These are phyloP conservation scores for Steinernema feltiae DNA, from an alignment of 1,140 invertebrate species.

Conservation along the genomic window DNA sequence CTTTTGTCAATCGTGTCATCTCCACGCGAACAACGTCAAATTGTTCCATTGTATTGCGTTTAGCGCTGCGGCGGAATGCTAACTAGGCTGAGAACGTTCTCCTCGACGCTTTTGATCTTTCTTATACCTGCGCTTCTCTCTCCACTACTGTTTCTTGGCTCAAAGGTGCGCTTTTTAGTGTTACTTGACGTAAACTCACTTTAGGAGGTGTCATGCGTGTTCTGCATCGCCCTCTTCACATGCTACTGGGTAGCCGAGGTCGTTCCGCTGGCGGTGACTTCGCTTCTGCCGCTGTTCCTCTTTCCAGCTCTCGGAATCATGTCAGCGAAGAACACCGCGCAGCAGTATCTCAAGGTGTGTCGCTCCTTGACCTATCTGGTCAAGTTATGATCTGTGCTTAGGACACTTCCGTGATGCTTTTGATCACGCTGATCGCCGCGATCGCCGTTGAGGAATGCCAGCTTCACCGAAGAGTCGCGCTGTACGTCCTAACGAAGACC, in stretches of 20 bases:
- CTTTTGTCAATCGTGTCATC: no score
- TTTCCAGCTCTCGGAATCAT: constrained; percentile 57
- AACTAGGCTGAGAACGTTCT: no score
- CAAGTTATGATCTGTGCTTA: constrained; percentile 11
- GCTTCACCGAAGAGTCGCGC: constrained; percentile 60
- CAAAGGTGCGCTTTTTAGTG: not conserved
- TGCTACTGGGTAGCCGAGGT: constrained; percentile 59
- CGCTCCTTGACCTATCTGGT: not conserved
- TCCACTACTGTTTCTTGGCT: not conserved
- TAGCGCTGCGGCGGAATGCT: no score
- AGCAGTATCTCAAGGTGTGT: constrained; percentile 56
- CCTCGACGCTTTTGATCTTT: no score
- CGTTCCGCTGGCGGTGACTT: constrained; percentile 58
- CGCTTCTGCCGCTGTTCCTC: constrained; percentile 58
- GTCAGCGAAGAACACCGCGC: constrained; percentile 44
- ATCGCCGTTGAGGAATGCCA: constrained; percentile 60
- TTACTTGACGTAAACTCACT: not conserved
- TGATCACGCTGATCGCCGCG: constrained; percentile 57
- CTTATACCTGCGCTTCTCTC: not conserved
- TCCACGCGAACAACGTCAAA: no score
- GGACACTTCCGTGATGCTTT: constrained; percentile 55
- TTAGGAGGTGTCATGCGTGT: constrained; percentile 32
- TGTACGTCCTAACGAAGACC: constrained; percentile 57
- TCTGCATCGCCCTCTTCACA: constrained; percentile 30
- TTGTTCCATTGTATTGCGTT: no score